phyloP scores from a whole-genome alignment of 2,888 invertebrate species.

The Acholoe squamosa region DNA sequence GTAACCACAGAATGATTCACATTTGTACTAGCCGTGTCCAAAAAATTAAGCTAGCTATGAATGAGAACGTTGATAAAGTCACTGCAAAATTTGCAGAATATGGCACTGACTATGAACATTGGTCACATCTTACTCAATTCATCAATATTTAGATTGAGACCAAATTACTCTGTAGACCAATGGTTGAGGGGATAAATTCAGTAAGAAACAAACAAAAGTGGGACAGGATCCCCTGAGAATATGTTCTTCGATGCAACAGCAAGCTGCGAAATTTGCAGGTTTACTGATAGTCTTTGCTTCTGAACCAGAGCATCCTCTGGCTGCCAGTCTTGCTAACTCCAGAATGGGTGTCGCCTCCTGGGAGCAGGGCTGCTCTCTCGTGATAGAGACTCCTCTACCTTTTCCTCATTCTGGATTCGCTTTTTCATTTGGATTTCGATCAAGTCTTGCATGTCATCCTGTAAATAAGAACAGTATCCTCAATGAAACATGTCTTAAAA shows the following conservation, averaged over 20 bases:
- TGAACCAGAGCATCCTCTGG: conserved; percentile 11
- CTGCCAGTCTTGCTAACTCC: background rate
- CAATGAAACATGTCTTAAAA: background rate
- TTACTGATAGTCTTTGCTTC: background rate
- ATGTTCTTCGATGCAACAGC: no score
- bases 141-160: no score
- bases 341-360: conserved; percentile 44
- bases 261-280: no score
- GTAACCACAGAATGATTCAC: background rate
- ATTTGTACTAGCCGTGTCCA: background rate
- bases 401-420: conserved; percentile 86
- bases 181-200: background rate
- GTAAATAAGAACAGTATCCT: conserved; percentile 71
- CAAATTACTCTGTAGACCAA: no score
- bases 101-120: no score
- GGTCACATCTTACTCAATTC: no score
- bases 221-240: background rate
- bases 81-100: background rate
- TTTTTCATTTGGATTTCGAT: conserved; percentile 95
- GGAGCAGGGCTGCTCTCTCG: conserved; percentile 33
- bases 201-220: background rate
- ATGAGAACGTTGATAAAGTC: background rate
- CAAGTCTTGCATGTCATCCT: conserved; percentile 97
- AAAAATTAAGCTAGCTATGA: background rate
- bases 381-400: conserved; percentile 62